A percentile compares a stretch with the other conserved stretches of the same genome.
Conservation (phyloP, 2,797 vertebrate genomes). For the Onychomys arenicola region DNA sequence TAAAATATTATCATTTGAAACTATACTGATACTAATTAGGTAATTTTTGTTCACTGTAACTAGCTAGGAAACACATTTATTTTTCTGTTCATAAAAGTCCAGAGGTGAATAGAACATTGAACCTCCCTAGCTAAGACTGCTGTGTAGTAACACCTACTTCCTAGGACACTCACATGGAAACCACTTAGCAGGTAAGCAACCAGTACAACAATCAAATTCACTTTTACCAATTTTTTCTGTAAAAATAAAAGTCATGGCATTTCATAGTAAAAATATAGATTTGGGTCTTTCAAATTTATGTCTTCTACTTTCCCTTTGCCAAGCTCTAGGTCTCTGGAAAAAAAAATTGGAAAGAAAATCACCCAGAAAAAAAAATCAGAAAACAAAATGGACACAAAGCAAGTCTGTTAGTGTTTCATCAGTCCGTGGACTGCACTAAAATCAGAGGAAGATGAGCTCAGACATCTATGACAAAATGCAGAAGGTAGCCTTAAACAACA, state of each 20-base stretch:
- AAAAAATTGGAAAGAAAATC: neutral
- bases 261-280: neutral
- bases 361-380: constrained; percentile 27
- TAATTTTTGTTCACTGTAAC: neutral
- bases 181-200: neutral
- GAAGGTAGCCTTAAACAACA: neutral
- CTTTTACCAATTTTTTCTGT: neutral
- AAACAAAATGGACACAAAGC: neutral
- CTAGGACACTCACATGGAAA: neutral
- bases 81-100: neutral
- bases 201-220: neutral
- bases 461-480: neutral
- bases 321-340: neutral
- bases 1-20: neutral
- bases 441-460: neutral
- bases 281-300: neutral
- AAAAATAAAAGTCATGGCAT: neutral
- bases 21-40: neutral
- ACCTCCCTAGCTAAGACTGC: neutral
- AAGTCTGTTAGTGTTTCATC: neutral
- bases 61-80: neutral
- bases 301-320: neutral
- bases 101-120: constrained; percentile 4
- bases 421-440: neutral
- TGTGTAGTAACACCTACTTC: neutral